Evolutionary conservation across 2,888 invertebrate species (phyloP).

Genomic region (Netelia fuscicornis): DNA sequence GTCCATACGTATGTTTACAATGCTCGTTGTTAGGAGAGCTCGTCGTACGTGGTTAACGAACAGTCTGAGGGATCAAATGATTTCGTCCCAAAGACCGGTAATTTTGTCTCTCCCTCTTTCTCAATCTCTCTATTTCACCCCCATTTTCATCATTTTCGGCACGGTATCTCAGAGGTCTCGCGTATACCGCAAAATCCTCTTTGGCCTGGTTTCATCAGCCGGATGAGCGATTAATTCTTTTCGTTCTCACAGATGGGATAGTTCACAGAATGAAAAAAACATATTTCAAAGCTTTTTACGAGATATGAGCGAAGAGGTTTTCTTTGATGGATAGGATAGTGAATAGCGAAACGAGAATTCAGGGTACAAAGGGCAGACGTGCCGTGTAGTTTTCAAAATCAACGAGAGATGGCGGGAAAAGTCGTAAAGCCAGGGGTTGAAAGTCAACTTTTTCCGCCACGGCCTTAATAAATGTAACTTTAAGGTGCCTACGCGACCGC

Average conservation of each 20-base stretch:
- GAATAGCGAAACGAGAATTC: constrained; percentile 15
- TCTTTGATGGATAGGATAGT: not conserved
- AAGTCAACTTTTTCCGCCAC: not conserved
- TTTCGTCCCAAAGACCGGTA: constrained; percentile 41
- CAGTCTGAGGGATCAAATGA: constrained; percentile 65
- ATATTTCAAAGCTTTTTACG: constrained; percentile 36
- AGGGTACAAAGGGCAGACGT: constrained; percentile 43
- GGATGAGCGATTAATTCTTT: constrained; percentile 51
- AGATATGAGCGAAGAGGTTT: constrained; percentile 22
- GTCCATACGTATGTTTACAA: constrained; percentile 16
- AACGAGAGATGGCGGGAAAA: not conserved
- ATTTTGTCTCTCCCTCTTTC: not conserved
- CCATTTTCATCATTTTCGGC: constrained; percentile 16
- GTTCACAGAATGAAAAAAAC: constrained; percentile 32
- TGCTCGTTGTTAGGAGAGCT: constrained; percentile 19
- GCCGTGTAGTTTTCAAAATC: not conserved
- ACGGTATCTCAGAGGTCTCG: not conserved
- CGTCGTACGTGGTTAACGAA: constrained; percentile 62
- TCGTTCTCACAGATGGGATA: constrained; percentile 6
- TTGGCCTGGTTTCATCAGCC: constrained; percentile 22
- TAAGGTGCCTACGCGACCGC: not conserved
- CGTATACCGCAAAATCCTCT: constrained; percentile 13
- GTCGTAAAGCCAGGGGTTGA: constrained; percentile 33
- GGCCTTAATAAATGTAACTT: not conserved
- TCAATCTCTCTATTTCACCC: not conserved